Conservation (phyloP, 2,113 vertebrate genomes). For the Tachuris rubrigastra region DNA sequence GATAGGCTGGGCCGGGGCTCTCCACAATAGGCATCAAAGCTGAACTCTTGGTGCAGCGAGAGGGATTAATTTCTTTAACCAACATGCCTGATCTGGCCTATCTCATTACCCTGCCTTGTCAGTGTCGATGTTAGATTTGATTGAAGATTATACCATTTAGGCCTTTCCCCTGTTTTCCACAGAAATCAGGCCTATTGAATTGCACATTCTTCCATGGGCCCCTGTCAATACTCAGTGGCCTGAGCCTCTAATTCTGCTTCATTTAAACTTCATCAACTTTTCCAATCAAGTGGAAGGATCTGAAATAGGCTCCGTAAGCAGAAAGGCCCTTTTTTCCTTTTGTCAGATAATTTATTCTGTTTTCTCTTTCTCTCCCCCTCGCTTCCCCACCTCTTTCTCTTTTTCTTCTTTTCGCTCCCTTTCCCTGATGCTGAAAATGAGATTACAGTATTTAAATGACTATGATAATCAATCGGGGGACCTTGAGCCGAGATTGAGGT, state of each 20-base stretch:
- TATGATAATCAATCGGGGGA: slow-evolving; percentile 95
- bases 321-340: slow-evolving; percentile 75
- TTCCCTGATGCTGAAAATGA: slow-evolving; percentile 95
- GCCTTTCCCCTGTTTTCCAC: slow-evolving; percentile 77
- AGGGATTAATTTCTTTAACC: slow-evolving; percentile 84
- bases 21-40: slow-evolving; percentile 87
- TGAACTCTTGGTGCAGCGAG: slow-evolving; percentile 76
- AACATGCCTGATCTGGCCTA: slow-evolving; percentile 87
- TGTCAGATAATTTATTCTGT: slow-evolving; percentile 83
- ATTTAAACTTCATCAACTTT: slow-evolving; percentile 99
- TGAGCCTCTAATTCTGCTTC: slow-evolving; percentile 99
- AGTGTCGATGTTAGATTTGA: slow-evolving; percentile 89
- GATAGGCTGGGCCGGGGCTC: slow-evolving; percentile 88
- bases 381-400: slow-evolving; percentile 60
- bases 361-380: slow-evolving; percentile 68
- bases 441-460: slow-evolving; percentile 99
- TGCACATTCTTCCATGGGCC: slow-evolving; percentile 59
- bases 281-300: slow-evolving; percentile 98
- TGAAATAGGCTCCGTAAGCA: slow-evolving; percentile 81
- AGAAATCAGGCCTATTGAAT: slow-evolving; percentile 78
- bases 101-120: slow-evolving; percentile 96
- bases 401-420: slow-evolving; percentile 81
- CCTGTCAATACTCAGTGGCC: slow-evolving; percentile 78
- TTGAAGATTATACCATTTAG: slow-evolving; percentile 99
- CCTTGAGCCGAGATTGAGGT: slow-evolving; percentile 80